These are phyloP conservation scores for Heliothis virescens DNA, from an alignment of 1,140 invertebrate genomes.

Conservation along the genomic window DNA sequence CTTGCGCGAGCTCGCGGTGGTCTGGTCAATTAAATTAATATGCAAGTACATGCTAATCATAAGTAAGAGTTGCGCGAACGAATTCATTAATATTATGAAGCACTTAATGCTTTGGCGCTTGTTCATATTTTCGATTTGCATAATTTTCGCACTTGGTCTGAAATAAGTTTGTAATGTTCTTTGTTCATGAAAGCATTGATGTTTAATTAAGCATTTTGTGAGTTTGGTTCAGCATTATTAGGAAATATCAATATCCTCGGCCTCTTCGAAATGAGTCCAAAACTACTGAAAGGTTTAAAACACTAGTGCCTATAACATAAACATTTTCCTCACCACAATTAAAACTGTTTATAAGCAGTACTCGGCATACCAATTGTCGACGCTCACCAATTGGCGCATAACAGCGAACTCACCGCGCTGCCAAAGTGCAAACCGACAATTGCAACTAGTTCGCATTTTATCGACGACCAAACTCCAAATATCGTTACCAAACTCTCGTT, in stretches of 20 bases:
- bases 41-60: constrained; percentile 47
- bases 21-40: constrained; percentile 29
- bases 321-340: neutral
- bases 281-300: neutral
- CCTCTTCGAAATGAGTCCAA: neutral
- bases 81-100: constrained; percentile 44
- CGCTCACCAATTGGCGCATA: constrained; percentile 8
- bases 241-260: too few relatives aligned
- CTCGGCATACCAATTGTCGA: constrained; percentile 37
- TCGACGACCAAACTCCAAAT: constrained; percentile 41
- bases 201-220: too few relatives aligned
- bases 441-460: constrained; percentile 48
- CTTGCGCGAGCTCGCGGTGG: neutral
- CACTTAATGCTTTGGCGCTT: constrained; percentile 34
- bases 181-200: too few relatives aligned
- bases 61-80: constrained; percentile 36
- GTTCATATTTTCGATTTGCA: constrained; percentile 40
- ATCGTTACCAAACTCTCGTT: constrained; percentile 38
- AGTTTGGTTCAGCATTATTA: too few relatives aligned
- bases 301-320: neutral
- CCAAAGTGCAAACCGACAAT: constrained; percentile 54
- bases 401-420: constrained; percentile 31
- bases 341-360: constrained; percentile 17
- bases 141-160: constrained; percentile 14
- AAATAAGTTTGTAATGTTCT: neutral